Conservation (phyloP, 2,888 invertebrate species). For the Lithophane leautieri region DNA sequence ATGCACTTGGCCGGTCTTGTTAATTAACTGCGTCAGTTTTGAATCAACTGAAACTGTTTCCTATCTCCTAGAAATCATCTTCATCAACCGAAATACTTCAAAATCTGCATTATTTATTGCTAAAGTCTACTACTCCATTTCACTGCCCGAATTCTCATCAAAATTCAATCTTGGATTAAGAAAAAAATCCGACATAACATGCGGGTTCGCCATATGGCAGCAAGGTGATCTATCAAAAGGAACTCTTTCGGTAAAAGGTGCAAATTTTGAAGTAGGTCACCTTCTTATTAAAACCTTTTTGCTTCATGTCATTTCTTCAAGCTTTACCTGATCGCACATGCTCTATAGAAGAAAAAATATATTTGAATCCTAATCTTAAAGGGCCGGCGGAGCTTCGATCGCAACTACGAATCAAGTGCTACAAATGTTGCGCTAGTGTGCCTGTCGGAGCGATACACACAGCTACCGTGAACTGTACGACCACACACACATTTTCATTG, state of each 20-base stretch:
- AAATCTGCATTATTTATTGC: no score
- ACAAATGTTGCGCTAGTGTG: no score
- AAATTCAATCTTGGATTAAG: conserved; percentile 26
- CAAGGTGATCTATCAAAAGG: conserved; percentile 84
- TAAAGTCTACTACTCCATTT: background rate
- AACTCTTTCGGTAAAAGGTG: conserved; percentile 87
- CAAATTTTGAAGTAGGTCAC: conserved; percentile 87
- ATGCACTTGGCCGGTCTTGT: no score
- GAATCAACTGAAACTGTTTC: background rate
- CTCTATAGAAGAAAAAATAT: background rate
- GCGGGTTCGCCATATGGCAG: conserved; percentile 82
- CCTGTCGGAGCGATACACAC: no score
- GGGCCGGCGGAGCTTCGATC: no score
- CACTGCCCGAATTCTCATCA: conserved; percentile 43
- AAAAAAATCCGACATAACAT: conserved; percentile 71
- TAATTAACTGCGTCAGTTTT: no score
- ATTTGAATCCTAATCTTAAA: background rate
- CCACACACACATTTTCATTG: no score
- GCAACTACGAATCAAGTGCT: no score
- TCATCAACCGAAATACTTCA: background rate
- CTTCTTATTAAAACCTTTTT: conserved; percentile 74
- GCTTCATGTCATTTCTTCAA: conserved; percentile 60
- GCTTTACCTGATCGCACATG: conserved; percentile 63
- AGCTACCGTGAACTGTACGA: no score
- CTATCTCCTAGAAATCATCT: background rate